phyloP scores from a whole-genome alignment of 2,888 invertebrate genomes.

The Sarcophaga caerulescens region DNA sequence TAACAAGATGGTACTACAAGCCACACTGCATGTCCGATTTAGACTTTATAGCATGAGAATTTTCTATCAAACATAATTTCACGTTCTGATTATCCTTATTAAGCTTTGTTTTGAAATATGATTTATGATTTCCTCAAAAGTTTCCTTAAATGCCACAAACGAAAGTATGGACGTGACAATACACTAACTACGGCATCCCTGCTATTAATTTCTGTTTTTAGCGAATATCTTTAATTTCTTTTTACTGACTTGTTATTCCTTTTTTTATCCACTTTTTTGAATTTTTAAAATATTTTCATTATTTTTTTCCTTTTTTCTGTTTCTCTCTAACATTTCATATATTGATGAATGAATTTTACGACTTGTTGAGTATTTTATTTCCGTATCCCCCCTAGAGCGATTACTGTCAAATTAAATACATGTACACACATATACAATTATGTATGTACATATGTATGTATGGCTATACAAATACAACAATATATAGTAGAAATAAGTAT shows the following conservation, averaged over 20 bases:
- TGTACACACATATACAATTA: neutral
- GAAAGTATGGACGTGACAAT: no score
- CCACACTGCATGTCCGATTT: no score
- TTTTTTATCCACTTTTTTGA: neutral
- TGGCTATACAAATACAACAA: neutral
- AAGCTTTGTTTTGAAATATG: no score
- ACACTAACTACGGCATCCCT: no score
- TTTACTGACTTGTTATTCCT: neutral
- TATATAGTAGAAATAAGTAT: neutral
- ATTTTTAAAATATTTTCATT: neutral
- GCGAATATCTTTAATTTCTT: no score
- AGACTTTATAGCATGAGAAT: no score
- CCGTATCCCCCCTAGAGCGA: conserved; percentile 27
- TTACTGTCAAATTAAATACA: conserved; percentile 13
- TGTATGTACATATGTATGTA: neutral
- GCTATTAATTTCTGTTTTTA: no score
- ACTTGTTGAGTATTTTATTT: conserved; percentile 59
- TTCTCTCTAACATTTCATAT: conserved; percentile 24
- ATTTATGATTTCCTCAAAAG: no score
- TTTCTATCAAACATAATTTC: no score
- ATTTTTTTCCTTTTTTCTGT: neutral
- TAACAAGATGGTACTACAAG: no score
- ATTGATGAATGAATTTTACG: conserved; percentile 32
- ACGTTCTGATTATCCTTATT: no score
- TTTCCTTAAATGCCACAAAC: no score